phyloP scores from a whole-genome alignment of 1,140 invertebrate species.

The Druon quercuslanigerum region DNA sequence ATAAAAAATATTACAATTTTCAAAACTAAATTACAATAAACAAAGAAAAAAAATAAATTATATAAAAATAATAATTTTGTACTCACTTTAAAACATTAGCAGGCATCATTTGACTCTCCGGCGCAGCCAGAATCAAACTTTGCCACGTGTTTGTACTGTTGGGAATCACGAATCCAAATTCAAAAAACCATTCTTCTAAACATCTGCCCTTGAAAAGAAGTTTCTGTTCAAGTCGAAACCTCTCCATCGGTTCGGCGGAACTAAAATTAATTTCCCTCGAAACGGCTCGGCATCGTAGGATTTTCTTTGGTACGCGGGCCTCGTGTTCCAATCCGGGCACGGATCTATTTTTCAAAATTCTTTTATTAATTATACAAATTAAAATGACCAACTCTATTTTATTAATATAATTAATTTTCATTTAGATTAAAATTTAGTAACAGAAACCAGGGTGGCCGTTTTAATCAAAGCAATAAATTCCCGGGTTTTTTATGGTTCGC shows the following conservation, averaged over 20 bases:
- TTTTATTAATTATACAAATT: no score
- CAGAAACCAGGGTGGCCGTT: no score
- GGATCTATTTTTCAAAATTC: conserved; percentile 74
- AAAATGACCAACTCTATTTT: no score
- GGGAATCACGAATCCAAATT: conserved; percentile 99
- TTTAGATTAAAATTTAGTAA: no score
- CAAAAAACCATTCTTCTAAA: conserved; percentile 98
- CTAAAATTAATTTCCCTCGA: conserved; percentile 99
- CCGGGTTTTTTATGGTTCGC: no score
- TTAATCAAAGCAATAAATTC: no score
- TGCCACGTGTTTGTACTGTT: conserved; percentile 99
- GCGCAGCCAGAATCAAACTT: conserved; percentile 97
- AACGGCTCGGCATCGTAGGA: conserved; percentile 95
- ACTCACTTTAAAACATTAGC: conserved; percentile 95
- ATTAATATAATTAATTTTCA: no score
- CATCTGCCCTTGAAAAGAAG: conserved; percentile 88
- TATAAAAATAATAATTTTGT: conserved; percentile 32
- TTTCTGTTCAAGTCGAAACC: conserved; percentile 97
- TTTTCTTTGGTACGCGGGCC: conserved; percentile 96
- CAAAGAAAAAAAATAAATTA: conserved; percentile 14
- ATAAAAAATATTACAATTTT: no score
- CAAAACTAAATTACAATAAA: background rate
- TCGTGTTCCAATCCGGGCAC: conserved; percentile 94
- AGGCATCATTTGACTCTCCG: conserved; percentile 99
- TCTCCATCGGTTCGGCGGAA: conserved; percentile 96